Evolutionary conservation across 1,140 invertebrate species (phyloP), one percentile per base, ranked within the genome.

Genomic region (Ectropis grisescens): DNA sequence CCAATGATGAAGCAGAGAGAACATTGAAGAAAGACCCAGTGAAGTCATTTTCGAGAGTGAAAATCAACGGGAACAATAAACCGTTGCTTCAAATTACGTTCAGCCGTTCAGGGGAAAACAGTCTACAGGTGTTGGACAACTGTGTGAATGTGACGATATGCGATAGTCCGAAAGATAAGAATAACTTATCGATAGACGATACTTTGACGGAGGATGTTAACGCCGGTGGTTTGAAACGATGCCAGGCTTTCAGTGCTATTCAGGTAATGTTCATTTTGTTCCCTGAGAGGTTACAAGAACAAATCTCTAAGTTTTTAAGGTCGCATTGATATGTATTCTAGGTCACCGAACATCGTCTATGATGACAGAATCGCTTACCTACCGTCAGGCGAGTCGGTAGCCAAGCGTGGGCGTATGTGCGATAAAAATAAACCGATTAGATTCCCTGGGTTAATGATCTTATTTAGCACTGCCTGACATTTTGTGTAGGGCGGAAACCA

Each of bases 241-340:
- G 81, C 51, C 81, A 83, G 56, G 76, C 81, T 55, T 83, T 82
- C 59, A 74, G 60, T 42, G 75, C 81, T 41, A 64, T 83, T 52
- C 78, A 82, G 76, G 81, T 79, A 25, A 19, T n/a, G n/a, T n/a
- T n/a, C n/a, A n/a, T n/a, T n/a, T n/a, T n/a, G n/a, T n/a, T n/a
- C n/a, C n/a, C n/a, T n/a, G n/a, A n/a, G n/a, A n/a, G n/a, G n/a
- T n/a, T n/a, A n/a, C n/a, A n/a, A n/a, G n/a, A n/a, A n/a, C n/a
- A n/a, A n/a, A n/a, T n/a, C n/a, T n/a, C n/a, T n/a, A n/a, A n/a
- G n/a, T n/a, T n/a, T n/a, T n/a, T n/a, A n/a, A n/a, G n/a, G n/a
- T n/a, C n/a, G n/a, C n/a, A n/a, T n/a, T n/a, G n/a, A n/a, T n/a
- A n/a, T n/a, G n/a, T n/a, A n/a, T n/a, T n/a, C n/a, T n/a, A n/a